Conservation (phyloP, 2,113 vertebrate species). For the Pithys albifrons region DNA sequence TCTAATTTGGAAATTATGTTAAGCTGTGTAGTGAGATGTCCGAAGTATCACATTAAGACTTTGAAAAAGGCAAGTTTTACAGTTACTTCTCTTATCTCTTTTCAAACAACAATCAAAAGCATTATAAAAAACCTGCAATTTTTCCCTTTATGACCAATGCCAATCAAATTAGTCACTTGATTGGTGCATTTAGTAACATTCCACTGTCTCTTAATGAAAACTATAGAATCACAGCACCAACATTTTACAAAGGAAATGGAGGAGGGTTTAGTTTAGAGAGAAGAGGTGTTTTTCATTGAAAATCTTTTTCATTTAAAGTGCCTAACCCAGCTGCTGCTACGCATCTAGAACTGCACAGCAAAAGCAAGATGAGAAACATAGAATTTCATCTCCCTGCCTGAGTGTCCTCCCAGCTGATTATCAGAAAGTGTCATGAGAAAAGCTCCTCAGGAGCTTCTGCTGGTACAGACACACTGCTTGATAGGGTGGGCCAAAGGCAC, state of each 20-base stretch:
- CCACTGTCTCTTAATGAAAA: background rate
- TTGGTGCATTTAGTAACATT: background rate
- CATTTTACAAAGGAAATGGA: background rate
- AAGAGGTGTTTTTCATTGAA: background rate
- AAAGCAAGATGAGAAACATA: background rate
- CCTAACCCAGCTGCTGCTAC: background rate
- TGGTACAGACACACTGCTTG: background rate
- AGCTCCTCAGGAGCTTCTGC: fast-evolving
- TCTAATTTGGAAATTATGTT: background rate
- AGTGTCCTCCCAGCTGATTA: background rate
- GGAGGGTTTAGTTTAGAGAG: background rate
- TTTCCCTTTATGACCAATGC: background rate
- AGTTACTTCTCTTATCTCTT: background rate
- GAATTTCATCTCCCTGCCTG: background rate
- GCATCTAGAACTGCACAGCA: background rate
- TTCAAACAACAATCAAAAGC: background rate
- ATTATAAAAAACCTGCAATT: background rate
- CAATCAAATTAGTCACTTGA: background rate
- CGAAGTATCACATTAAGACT: background rate
- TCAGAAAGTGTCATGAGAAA: background rate
- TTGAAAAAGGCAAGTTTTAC: background rate
- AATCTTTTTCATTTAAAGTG: background rate
- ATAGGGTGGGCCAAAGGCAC: fast-evolving
- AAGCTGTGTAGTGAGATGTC: background rate
- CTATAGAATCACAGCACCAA: background rate